Conservation (phyloP, 2,888 invertebrate species). For the Steinernema hermaphroditum region DNA sequence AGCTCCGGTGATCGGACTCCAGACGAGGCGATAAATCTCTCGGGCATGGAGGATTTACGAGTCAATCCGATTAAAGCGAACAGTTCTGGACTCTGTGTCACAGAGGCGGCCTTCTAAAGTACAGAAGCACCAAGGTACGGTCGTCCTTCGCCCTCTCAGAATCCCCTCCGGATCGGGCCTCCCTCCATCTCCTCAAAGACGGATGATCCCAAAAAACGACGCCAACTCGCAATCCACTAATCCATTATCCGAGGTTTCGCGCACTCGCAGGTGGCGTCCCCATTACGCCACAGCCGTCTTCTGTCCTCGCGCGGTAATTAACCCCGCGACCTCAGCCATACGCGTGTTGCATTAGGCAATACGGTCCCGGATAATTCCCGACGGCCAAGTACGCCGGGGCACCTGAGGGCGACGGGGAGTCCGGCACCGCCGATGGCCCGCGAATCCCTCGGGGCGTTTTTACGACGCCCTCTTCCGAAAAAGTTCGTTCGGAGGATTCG, state of each 20-base stretch:
- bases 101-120: too few species aligned
- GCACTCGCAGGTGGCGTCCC: constrained; percentile 24
- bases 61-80: too few species aligned
- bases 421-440: constrained; percentile 23
- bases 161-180: too few species aligned
- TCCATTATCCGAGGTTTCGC: constrained; percentile 27
- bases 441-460: constrained; percentile 28
- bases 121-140: too few species aligned
- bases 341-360: constrained; percentile 22
- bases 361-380: constrained; percentile 10
- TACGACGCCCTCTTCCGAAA: constrained; percentile 10
- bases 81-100: too few species aligned
- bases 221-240: neutral
- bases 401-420: neutral
- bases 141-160: too few species aligned
- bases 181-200: too few species aligned
- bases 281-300: constrained; percentile 30
- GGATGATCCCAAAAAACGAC: constrained; percentile 21
- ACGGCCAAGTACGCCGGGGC: neutral
- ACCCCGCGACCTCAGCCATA: constrained; percentile 22
- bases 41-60: too few species aligned
- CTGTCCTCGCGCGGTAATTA: constrained; percentile 10
- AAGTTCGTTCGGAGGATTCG: constrained; percentile 24
- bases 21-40: too few species aligned
- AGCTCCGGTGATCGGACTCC: too few species aligned